Base-by-base conservation (phyloP, 2,113 vertebrate species). In the Spea bombifrons region DNA sequence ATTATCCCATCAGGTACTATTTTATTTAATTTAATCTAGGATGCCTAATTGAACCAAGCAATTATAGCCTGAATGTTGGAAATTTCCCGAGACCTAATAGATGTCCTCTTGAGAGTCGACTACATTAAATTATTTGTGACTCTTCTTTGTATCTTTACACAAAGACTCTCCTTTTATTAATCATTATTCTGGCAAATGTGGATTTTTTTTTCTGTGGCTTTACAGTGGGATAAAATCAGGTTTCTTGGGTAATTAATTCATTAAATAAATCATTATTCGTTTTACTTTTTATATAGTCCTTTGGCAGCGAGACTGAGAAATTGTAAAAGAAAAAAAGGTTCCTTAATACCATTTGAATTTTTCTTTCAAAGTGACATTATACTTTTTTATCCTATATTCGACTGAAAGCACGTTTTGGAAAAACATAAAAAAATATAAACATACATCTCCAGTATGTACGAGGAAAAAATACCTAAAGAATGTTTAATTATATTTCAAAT, bases 1-100 rank as follows among this genome's bases (percentile, higher is more conserved):
- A 80, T 80, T 80, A 80, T 80, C 53, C 78, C 71, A 80, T 74
- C 78, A 80, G 78, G 78, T 80, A 74, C 73, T 66, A 74, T 80
- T 73, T 57, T 73, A 73, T 66, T 74, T 74, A 74, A 80, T 80
- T 71, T 74, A 74, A 80, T 80, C 78, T 80, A 74, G 78, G 78
- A 74, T 65, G 63, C 52, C 64, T 80, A 80, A 80, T 80, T 72
- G 78, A 68, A 49, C 50, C 53, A 74, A 66, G 71, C 70, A 74
- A 80, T 80, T 80, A 80, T 61, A 68, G 64, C 59, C 45, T 67
- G 71, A 61, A 67, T 61, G 78, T 44, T 74, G 71, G 65, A 80
- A 68, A 49, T 59, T 74, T 80, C 64, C 78, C 73, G 64, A 74
- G 66, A 64, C 73, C 71, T 43, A 80, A 63, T 74, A 73, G 47